Base-by-base conservation (phyloP, 2,888 invertebrate genomes). In the Sinohyriopsis cumingii region DNA sequence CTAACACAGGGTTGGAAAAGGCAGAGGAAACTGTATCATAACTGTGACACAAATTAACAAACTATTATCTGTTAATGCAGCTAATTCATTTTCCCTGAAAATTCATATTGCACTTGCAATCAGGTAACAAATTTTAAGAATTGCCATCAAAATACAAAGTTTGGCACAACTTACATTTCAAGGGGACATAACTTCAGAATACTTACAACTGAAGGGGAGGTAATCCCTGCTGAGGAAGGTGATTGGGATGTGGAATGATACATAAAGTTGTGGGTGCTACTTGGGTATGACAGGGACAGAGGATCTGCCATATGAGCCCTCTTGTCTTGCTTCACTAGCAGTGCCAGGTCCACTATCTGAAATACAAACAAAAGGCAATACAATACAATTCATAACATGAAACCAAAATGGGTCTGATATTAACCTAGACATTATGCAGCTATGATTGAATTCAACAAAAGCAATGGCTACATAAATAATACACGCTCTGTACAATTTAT, bases 331-430 rank as follows among this genome's bases (percentile, higher is more conserved):
- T 96, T 92, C 2, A 96, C 94, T 63, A 96, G 88, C 75, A 96
- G 93, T 0, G 95, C 94, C 81, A 94, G 93, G 90, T 97, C 97
- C 3, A 95, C 94, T 70, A 97, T 93, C 89, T 90, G 82, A 60
- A 81, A 76, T 12, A 22, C 12, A 65, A 33, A 64, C 9, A 24
- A 61, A 15, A n/a, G 62, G 25, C 22, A 61, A 61, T 59, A 59
- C 24, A 12, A 59, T 25, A 12, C 18, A 62, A 62, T 25, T 62
- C 25, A 22, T 25, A 25, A 28, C 9, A 25, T 62, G n/a, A 62
- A n/a, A 25, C 18, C 15, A 12, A 25, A 62, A 12, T 62, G n/a
- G 33, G 33, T 33, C 33, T 33, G 33, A 33, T 33, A 3, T 45
- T 45, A 45, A 45, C 28, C 45, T 45, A 45, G 15, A 45, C 15